These are phyloP conservation scores for Rhogogaster chlorosoma DNA, from an alignment of 2,888 invertebrate genomes.

Conservation along the genomic window DNA sequence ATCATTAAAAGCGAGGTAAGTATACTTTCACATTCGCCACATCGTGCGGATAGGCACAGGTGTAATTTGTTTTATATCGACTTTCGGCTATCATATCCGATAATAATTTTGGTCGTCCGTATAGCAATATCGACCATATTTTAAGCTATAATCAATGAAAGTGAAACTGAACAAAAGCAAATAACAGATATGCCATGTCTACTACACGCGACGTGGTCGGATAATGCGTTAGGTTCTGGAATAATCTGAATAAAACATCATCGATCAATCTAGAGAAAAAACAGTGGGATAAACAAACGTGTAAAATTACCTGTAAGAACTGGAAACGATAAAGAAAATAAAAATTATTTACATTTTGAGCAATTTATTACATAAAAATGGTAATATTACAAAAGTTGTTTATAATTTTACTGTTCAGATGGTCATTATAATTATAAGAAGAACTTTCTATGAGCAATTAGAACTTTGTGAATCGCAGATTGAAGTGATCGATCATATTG, in stretches of 20 bases:
- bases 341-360: not conserved
- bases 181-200: not conserved
- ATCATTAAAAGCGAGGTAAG: no score
- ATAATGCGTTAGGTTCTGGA: not conserved
- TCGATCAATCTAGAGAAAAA: not conserved
- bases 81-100: not conserved
- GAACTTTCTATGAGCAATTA: not conserved
- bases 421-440: not conserved
- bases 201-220: not conserved
- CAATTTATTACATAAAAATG: constrained; percentile 28
- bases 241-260: not conserved
- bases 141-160: not conserved
- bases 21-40: not conserved
- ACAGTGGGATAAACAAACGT: not conserved
- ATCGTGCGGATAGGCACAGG: not conserved
- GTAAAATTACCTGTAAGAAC: not conserved
- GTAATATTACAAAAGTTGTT: constrained; percentile 25
- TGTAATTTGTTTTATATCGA: not conserved
- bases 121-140: not conserved
- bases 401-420: not conserved
- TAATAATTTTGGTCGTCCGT: not conserved
- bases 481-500: not conserved
- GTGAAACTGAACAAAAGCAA: not conserved
- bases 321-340: not conserved
- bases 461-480: not conserved